These are phyloP conservation scores for Ctenomys sociabilis DNA, from an alignment of 2,113 vertebrate species.

Conservation along the genomic window DNA sequence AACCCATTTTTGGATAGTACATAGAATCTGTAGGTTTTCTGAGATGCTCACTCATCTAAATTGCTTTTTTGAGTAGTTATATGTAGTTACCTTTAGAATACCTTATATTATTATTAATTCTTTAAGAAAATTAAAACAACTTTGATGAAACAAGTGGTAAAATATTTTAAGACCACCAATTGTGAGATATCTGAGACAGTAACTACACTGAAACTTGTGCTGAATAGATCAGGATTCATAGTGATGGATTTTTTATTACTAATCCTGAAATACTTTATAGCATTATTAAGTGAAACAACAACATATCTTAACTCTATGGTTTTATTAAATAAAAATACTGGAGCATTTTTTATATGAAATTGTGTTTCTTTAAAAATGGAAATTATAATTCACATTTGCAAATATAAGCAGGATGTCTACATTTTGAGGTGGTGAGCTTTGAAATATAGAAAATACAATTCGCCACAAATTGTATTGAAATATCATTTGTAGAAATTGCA, in stretches of 20 bases:
- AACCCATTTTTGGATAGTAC: neutral
- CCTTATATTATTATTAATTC: neutral
- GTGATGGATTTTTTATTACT: conserved; percentile 14
- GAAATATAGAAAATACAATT: neutral
- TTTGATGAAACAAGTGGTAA: neutral
- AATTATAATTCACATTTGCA: conserved; percentile 30
- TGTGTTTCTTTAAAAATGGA: conserved; percentile 21
- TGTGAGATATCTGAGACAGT: neutral
- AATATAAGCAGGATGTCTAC: neutral
- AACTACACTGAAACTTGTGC: neutral
- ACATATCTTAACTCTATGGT: neutral
- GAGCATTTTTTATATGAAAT: neutral
- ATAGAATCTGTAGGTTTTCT: neutral
- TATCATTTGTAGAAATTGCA: neutral
- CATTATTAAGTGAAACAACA: neutral
- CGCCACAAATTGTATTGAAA: neutral
- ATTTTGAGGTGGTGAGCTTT: conserved; percentile 41
- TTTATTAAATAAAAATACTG: conserved; percentile 31
- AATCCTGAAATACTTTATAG: conserved; percentile 16
- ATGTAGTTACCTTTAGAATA: neutral
- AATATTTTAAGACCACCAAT: neutral
- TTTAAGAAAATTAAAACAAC: conserved; percentile 9
- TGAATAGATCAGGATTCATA: neutral
- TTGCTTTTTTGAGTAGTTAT: neutral
- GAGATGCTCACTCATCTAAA: neutral